Base-by-base conservation (phyloP, 2,888 invertebrate genomes). In the Argyresthia goedartella region DNA sequence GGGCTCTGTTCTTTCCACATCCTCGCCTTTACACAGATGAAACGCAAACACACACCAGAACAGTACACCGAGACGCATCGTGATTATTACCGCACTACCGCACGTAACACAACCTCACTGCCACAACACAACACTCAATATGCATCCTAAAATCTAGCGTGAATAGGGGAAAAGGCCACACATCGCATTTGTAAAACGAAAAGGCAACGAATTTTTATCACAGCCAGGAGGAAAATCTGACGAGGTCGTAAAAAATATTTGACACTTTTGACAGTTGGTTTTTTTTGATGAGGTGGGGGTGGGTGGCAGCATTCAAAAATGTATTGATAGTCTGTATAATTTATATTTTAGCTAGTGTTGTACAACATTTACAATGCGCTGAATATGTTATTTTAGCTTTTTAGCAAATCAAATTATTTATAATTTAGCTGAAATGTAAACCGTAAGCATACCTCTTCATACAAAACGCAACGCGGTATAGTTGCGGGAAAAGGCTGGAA, bases 31-130 rank as follows among this genome's bases (percentile, higher is more conserved):
- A 66, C 82, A 81, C 67, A 85, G 64, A 73, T 85, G 84, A 71
- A 85, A 71, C 67, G 74, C 80, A 66, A 81, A 78, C 71, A 86
- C 80, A 79, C 84, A 86, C 82, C 82, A 85, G 78, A 82, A 86
- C 60, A 86, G 73, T 70, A 82, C 73, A 79, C 78, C 80, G 76
- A 85, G 75, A 81, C 82, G 85, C 86, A 86, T 86, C 73, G 80
- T 86, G 78, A 81, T 76, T 71, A 80, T 81, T 75, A 78, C n/a
- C n/a, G n/a, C 81, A 82, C 76, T 55, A 79, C 68, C 68, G 68
- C 67, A 73, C 71, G 71, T 63, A 69, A 74, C 68, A 78, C 60
- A 68, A 72, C 67, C 71, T 62, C 69, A 72, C 73, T 68, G 62
- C 59, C 65, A 62, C 59, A 65, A 69, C 61, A 72, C 64, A 61